A percentile compares a stretch with the other conserved stretches of the same genome.
Conservation (phyloP, 1,140 invertebrate species). For the Drosophila pectinifera region DNA sequence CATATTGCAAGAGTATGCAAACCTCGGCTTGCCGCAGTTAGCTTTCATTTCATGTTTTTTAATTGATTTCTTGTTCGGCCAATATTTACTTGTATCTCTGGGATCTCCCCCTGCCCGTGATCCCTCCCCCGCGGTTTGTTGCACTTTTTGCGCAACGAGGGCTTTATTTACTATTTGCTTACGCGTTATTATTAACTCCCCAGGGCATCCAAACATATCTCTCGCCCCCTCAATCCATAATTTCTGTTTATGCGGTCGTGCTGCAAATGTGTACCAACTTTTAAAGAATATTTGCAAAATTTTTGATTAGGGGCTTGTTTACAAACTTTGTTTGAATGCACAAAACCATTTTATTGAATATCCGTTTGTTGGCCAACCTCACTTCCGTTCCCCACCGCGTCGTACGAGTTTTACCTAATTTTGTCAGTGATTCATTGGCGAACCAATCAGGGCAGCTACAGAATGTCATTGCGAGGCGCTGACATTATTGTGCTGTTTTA, state of each 20-base stretch:
- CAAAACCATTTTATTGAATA: slow-evolving; percentile 51
- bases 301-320: slow-evolving; percentile 43
- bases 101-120: background rate
- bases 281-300: slow-evolving; percentile 42
- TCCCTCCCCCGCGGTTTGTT: slow-evolving; percentile 15
- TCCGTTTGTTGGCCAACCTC: slow-evolving; percentile 7
- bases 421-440: slow-evolving; percentile 32
- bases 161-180: slow-evolving; percentile 71
- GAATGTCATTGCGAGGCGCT: slow-evolving; percentile 5
- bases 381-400: background rate
- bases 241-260: slow-evolving; percentile 3
- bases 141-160: slow-evolving; percentile 43
- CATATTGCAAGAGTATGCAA: no score
- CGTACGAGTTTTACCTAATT: slow-evolving; percentile 33
- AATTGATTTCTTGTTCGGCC: slow-evolving; percentile 76
- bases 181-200: slow-evolving; percentile 65
- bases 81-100: slow-evolving; percentile 69
- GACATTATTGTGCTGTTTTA: slow-evolving; percentile 50
- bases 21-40: no score
- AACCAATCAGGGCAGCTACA: slow-evolving; percentile 9
- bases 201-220: slow-evolving; percentile 13
- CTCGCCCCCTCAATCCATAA: background rate
- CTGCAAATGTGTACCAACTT: slow-evolving; percentile 8
- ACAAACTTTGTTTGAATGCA: slow-evolving; percentile 36
- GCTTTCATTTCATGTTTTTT: slow-evolving; percentile 42